Conservation (phyloP, 2,888 invertebrate genomes). For the Clepsis dumicolana region DNA sequence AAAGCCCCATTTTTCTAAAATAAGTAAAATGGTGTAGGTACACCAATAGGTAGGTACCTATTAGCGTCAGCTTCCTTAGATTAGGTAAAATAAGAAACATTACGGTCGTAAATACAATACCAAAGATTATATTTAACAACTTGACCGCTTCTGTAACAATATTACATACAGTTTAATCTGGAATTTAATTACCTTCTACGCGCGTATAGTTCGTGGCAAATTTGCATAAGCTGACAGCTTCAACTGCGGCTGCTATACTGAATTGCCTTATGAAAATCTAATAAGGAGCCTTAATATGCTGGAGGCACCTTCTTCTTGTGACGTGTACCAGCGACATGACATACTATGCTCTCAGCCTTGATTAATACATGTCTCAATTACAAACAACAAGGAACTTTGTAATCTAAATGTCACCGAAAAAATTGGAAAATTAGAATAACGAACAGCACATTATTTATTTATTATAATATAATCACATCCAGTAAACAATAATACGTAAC, state of each 20-base stretch:
- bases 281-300: background rate
- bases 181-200: background rate
- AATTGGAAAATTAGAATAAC: background rate
- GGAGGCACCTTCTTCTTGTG: background rate
- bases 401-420: background rate
- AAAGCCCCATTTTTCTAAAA: too few species aligned
- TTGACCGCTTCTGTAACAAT: background rate
- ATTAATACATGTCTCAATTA: background rate
- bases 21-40: too few species aligned
- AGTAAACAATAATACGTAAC: background rate
- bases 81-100: too few species aligned
- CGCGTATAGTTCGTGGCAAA: slow-evolving; percentile 1
- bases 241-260: background rate
- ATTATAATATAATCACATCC: background rate
- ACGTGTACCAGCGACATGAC: background rate
- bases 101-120: background rate
- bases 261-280: slow-evolving; percentile 11
- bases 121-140: background rate
- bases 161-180: background rate
- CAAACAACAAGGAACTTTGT: background rate
- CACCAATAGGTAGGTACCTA: too few species aligned
- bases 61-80: too few species aligned
- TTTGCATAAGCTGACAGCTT: slow-evolving; percentile 6
- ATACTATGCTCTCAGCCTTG: background rate
- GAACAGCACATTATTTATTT: background rate